Percentiles rank a stretch among this genome's conserved stretches.
phyloP scores from a whole-genome alignment of 2,113 vertebrate genomes.

The Thermophis baileyi region DNA sequence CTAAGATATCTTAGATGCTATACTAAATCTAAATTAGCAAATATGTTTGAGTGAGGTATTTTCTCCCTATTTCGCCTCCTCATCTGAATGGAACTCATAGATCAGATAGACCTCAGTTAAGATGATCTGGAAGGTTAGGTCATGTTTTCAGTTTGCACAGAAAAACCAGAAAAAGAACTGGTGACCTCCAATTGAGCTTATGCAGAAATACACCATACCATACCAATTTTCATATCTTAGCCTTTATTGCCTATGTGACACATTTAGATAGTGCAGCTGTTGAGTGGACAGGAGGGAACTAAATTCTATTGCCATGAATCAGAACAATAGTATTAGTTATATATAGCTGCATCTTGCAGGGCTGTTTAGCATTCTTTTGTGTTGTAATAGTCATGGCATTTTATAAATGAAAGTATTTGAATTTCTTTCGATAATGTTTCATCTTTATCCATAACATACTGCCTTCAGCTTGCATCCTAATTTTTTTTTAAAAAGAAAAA shows the following conservation, averaged over 20 bases:
- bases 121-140: not conserved
- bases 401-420: not conserved
- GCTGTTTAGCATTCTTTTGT: not conserved
- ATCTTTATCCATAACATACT: not conserved
- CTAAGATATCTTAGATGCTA: not conserved
- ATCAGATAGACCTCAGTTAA: not conserved
- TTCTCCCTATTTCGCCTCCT: not conserved
- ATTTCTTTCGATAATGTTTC: not conserved
- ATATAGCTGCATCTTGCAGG: not conserved
- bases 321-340: not conserved
- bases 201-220: not conserved
- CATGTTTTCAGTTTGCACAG: not conserved
- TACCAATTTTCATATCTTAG: not conserved
- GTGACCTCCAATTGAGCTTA: not conserved
- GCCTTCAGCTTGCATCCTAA: not conserved
- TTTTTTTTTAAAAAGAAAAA: not conserved
- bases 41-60: not conserved
- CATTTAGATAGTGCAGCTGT: slow-evolving; percentile 9
- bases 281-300: not conserved
- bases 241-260: not conserved
- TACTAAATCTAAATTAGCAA: not conserved
- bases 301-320: slow-evolving; percentile 2
- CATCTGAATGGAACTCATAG: not conserved
- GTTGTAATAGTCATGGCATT: not conserved
- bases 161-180: not conserved